Base-by-base conservation (phyloP, 2,113 vertebrate species). In the Apteryx mantelli region DNA sequence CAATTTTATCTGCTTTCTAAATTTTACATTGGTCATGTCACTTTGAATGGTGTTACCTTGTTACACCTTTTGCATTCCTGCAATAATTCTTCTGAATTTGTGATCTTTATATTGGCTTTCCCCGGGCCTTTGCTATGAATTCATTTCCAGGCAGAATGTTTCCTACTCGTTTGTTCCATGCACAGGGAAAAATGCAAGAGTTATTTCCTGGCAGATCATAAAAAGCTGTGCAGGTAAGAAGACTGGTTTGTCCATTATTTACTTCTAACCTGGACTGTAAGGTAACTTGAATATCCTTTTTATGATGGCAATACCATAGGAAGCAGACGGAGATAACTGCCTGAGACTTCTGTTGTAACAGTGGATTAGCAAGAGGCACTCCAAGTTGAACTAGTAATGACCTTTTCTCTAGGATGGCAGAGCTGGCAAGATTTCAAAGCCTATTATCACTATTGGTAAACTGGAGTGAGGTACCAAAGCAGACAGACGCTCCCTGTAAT, bases 341-440 rank as follows among this genome's bases (percentile, higher is more conserved):
- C 69, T 64, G 55, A 64, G 28, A 42, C 76, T 28, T 75, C 91
- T 71, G 85, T 84, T 68, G 87, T 34, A 92, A 89, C 52, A 65
- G 84, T 55, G 58, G 92, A 93, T 95, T 63, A 89, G 80, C 66
- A n/a, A 95, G 93, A 96, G 93, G 81, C 96, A 97, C 93, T 95
- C 91, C 92, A 68, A 69, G 20, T 2, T 91, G 91, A 93, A 88
- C 93, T 48, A 91, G 65, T 38, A 79, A 32, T 76, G 70, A 95
- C 83, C 90, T 90, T 5, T 65, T 92, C 77, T 93, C 56, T 32
- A 38, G 89, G 82, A 84, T 96, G 96, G 96, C 97, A 97, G 76
- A 95, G 58, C 76, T 97, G 94, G 96, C 95, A 92, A 93, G 94
- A 95, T 93, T 89, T 94, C 97, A 97, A 93, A 96, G 90, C 79